Evolutionary conservation across 1,140 invertebrate genomes (phyloP).

Genomic region (Microplitis mediator): DNA sequence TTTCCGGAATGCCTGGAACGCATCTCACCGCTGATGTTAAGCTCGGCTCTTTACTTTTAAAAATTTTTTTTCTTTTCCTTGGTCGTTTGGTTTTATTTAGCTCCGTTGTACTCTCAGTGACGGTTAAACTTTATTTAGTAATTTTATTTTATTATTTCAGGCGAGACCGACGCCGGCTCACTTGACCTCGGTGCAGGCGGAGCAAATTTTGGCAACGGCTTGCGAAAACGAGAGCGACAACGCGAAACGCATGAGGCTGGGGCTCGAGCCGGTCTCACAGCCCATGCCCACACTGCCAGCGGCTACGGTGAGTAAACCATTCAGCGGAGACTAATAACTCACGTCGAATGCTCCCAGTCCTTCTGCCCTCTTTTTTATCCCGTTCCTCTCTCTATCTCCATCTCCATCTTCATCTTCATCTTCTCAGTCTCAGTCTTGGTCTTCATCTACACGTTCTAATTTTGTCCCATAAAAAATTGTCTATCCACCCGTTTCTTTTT

Average conservation of each 20-base stretch:
- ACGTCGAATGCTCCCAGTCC: background rate
- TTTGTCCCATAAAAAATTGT: slow-evolving; percentile 31
- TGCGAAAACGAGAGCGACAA: slow-evolving; percentile 97
- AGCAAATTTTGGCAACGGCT: slow-evolving; percentile 92
- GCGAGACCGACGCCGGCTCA: slow-evolving; percentile 92
- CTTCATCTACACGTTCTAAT: slow-evolving; percentile 17
- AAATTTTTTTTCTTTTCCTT: slow-evolving; percentile 1
- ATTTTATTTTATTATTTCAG: slow-evolving; percentile 61
- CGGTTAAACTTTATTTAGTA: background rate
- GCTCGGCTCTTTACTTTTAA: background rate
- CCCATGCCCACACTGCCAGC: slow-evolving; percentile 76
- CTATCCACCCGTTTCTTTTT: slow-evolving; percentile 5
- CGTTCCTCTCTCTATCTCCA: background rate
- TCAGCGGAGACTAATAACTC: slow-evolving; percentile 20
- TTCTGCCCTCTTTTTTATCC: no score
- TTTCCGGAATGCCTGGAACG: background rate
- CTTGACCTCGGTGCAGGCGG: slow-evolving; percentile 93
- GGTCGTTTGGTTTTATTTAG: background rate
- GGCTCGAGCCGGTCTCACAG: slow-evolving; percentile 91
- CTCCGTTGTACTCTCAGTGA: background rate
- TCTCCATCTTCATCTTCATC: background rate
- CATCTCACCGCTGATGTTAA: background rate
- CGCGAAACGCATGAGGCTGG: slow-evolving; percentile 93
- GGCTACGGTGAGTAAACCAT: slow-evolving; percentile 60
- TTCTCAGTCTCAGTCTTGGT: background rate